Evolutionary conservation across 2,113 vertebrate genomes (phyloP).

Genomic region (Psettodes erumei): DNA sequence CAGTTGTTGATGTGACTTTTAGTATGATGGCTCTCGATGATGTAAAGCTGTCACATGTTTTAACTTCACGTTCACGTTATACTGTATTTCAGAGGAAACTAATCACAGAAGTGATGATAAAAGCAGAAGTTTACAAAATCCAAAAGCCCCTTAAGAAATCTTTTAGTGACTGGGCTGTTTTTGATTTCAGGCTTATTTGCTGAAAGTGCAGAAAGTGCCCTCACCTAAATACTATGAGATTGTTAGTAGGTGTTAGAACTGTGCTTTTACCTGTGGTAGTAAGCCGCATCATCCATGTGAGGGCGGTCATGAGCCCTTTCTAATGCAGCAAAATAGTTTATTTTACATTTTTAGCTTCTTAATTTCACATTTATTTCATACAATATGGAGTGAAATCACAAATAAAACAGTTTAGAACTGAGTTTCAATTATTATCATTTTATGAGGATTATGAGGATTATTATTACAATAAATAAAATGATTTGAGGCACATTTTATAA

Average conservation of each 20-base stretch:
- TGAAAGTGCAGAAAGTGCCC: not conserved
- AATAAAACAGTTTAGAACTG: not conserved
- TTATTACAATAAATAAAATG: not conserved
- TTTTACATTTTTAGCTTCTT: not conserved
- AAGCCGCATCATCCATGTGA: conserved; percentile 11
- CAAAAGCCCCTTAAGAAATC: not conserved
- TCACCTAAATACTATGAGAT: not conserved
- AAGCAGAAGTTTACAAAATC: conserved; percentile 8
- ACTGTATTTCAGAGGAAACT: conserved; percentile 40
- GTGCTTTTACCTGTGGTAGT: not conserved
- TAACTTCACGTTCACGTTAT: conserved; percentile 20
- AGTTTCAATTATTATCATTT: not conserved
- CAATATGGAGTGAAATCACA: not conserved
- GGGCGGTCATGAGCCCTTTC: not conserved
- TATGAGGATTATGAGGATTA: not conserved
- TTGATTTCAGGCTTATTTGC: not conserved
- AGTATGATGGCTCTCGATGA: conserved; percentile 1
- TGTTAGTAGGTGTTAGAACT: not conserved
- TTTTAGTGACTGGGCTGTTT: not conserved
- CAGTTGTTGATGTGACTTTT: conserved; percentile 1
- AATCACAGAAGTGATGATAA: conserved; percentile 8
- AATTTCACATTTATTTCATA: not conserved
- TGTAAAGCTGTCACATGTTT: conserved; percentile 24
- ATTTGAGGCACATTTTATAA: too few species aligned
- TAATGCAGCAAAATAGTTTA: not conserved